A percentile compares a stretch with the other conserved stretches of the same genome.
These are phyloP conservation scores for Spodoptera exigua DNA, from an alignment of 2,888 invertebrate genomes.

Conservation along the genomic window DNA sequence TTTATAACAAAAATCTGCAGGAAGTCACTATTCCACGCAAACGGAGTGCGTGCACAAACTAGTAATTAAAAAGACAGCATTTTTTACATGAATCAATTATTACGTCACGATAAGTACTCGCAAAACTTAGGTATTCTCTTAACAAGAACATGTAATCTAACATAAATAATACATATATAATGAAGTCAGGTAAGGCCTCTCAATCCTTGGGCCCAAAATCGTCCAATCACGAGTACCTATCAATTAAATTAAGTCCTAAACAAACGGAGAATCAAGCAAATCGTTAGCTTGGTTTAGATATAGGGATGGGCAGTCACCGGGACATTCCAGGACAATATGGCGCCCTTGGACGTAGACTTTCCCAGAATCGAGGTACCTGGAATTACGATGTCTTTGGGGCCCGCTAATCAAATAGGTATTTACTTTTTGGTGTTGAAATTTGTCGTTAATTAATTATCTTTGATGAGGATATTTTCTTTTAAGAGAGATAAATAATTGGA, in stretches of 20 bases:
- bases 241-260: slow-evolving; percentile 70
- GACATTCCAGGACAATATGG: slow-evolving; percentile 8
- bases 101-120: background rate
- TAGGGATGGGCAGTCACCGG: slow-evolving; percentile 31
- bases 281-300: slow-evolving; percentile 52
- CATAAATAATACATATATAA: slow-evolving; percentile 40
- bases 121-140: slow-evolving; percentile 1
- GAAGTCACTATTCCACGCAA: too few relatives aligned
- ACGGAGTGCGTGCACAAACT: too few relatives aligned
- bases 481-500: too few relatives aligned
- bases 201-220: slow-evolving; percentile 50
- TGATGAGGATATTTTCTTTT: too few relatives aligned
- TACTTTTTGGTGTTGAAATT: background rate
- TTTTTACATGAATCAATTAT: too few relatives aligned
- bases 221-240: slow-evolving; percentile 65
- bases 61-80: too few relatives aligned
- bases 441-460: too few relatives aligned
- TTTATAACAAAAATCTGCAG: too few relatives aligned
- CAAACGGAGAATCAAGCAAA: slow-evolving; percentile 66
- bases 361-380: background rate
- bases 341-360: background rate
- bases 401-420: too few relatives aligned
- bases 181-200: slow-evolving; percentile 42
- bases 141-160: slow-evolving; percentile 7
- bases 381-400: background rate